Base-by-base conservation (phyloP, 2,888 invertebrate species). In the Athetis lepigone region DNA sequence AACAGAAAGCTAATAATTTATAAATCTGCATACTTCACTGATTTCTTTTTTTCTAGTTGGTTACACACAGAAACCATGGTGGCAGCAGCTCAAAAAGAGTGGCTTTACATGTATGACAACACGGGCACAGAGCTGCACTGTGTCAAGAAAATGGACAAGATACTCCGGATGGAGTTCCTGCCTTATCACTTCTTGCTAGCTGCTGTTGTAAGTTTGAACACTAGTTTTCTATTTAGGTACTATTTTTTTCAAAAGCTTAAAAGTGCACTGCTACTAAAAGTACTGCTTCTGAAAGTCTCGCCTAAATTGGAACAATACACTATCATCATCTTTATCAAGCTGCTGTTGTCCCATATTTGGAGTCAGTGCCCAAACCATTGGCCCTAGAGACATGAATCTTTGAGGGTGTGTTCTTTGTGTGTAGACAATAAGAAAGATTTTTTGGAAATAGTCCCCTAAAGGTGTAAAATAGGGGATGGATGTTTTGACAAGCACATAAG, bases 81-180 rank as follows among this genome's bases (percentile, higher is more conserved):
- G 91, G 99, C 99, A 0, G 98, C 97, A 4, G 99, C 99, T 0
- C 99, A 99, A 90, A 99, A 99, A 85, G 96, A 98, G 79, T 99
- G 99, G 98, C 97, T 99, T 0, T 98, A 98, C 85, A 97, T 99
- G 74, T 99, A 99, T 88, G 99, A 99, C 88, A 98, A 98, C 85
- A 97, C 98, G 83, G 99, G 99, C n/a, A 97, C 97, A 43, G 99
- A 99, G 90, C 88, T 99, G 57, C 99, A 99, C 89, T 99, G 99
- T 88, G 89, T 99, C 0, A 99, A 99, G 91, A 95, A 95, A 72
- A 94, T 99, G 90, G 96, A 98, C 87, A 96, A 96, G 78, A 97
- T 98, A 6, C 95, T 97, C 18, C 95, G 97, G 63, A 95, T 99
- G 95, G 98, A 99, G 88, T 99, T 99, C 92, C 95, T 99, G 25